A percentile compares a stretch with the other conserved stretches of the same genome.
These are phyloP conservation scores for Sylvilagus floridanus DNA, from an alignment of 2,797 vertebrate genomes.

Conservation along the genomic window DNA sequence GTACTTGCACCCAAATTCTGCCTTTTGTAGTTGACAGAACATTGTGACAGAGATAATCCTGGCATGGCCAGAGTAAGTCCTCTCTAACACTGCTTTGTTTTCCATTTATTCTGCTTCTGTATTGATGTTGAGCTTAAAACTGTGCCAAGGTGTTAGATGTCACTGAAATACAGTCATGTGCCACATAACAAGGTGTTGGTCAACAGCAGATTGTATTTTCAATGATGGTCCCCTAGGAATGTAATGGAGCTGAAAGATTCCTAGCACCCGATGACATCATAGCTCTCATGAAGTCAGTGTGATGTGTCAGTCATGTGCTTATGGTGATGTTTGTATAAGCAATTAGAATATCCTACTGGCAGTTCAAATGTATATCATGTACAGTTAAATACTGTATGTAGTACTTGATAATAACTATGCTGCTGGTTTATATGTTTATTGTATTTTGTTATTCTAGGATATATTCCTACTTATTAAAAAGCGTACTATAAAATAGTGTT, in stretches of 20 bases:
- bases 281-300: not conserved
- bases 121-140: conserved; percentile 23
- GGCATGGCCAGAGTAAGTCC: not conserved
- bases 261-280: not conserved
- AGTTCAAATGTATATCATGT: no score
- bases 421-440: not conserved
- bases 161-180: not conserved
- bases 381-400: not conserved
- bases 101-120: conserved; percentile 39
- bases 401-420: not conserved
- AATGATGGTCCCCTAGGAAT: not conserved
- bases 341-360: not conserved
- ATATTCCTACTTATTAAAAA: not conserved
- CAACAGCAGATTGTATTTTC: no score
- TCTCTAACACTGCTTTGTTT: not conserved
- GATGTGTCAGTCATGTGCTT: not conserved
- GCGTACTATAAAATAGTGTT: not conserved
- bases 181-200: not conserved
- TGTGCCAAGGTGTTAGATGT: conserved; percentile 22
- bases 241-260: not conserved
- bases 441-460: not conserved
- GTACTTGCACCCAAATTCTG: not conserved
- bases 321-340: not conserved
- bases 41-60: conserved; percentile 24
- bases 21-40: not conserved